phyloP scores from a whole-genome alignment of 2,797 vertebrate genomes.

The Fistularia tabacaria region DNA sequence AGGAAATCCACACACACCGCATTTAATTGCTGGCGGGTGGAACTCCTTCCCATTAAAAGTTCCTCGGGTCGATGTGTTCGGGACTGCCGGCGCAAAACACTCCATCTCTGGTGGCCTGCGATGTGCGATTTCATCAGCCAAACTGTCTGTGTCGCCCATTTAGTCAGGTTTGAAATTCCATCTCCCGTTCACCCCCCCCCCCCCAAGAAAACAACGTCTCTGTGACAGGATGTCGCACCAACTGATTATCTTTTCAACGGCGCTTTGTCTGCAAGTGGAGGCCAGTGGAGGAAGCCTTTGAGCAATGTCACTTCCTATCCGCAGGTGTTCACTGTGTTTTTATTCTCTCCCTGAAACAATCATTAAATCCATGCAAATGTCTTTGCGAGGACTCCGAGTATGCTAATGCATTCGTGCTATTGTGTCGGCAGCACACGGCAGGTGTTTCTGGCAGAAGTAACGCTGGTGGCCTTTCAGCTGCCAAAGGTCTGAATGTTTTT shows the following conservation, averaged over 20 bases:
- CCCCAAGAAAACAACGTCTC: constrained; percentile 49
- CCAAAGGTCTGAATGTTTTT: constrained; percentile 1
- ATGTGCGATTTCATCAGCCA: too few species aligned
- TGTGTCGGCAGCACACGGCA: constrained; percentile 42
- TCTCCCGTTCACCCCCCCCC: constrained; percentile 40
- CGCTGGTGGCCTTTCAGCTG: too few species aligned
- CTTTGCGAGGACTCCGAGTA: constrained; percentile 63
- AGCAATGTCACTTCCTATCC: constrained; percentile 68
- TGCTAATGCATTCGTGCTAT: constrained; percentile 58
- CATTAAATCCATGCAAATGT: constrained; percentile 73
- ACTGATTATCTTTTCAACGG: constrained; percentile 61
- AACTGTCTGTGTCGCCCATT: constrained; percentile 44
- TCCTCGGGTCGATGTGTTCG: constrained; percentile 32
- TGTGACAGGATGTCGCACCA: constrained; percentile 60
- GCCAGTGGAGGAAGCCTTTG: constrained; percentile 50
- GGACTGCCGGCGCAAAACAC: constrained; percentile 37
- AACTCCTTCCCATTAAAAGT: constrained; percentile 54
- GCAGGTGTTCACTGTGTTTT: constrained; percentile 50
- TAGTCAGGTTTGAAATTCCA: constrained; percentile 63
- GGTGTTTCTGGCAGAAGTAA: constrained; percentile 26
- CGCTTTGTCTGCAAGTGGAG: constrained; percentile 55
- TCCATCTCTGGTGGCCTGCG: too few species aligned
- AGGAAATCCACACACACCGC: constrained; percentile 65
- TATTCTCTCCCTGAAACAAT: constrained; percentile 52
- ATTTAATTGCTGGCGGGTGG: constrained; percentile 63